These are phyloP conservation scores for Manis javanica DNA, from an alignment of 2,797 vertebrate species.

Conservation along the genomic window DNA sequence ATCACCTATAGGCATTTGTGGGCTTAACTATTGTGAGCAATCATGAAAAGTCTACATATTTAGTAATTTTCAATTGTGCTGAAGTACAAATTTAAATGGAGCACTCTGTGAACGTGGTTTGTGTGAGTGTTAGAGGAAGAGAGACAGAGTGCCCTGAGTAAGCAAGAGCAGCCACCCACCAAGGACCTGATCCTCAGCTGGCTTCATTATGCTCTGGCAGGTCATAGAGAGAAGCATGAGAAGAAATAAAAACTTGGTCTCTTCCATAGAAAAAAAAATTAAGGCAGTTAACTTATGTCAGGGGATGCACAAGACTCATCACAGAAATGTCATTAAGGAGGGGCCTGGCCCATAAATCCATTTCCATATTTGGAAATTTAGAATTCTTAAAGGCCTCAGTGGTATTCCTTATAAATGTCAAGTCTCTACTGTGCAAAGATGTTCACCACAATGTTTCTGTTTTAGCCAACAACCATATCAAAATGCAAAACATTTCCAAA, in stretches of 20 bases:
- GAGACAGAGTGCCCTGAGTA: constrained; percentile 29
- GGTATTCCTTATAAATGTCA: constrained; percentile 54
- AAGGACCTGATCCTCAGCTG: constrained; percentile 64
- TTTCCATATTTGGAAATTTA: constrained; percentile 50
- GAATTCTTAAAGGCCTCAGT: constrained; percentile 45
- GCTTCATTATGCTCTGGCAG: constrained; percentile 53
- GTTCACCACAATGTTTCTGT: neutral
- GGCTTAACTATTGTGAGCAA: constrained; percentile 44
- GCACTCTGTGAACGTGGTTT: neutral
- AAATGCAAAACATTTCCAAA: constrained; percentile 50
- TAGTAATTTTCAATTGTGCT: constrained; percentile 52
- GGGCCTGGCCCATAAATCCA: neutral
- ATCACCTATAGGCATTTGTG: constrained; percentile 28
- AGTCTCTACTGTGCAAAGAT: constrained; percentile 34
- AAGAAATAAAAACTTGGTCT: constrained; percentile 52
- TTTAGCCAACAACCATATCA: constrained; percentile 44
- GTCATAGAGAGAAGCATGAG: constrained; percentile 35
- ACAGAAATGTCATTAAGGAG: constrained; percentile 62
- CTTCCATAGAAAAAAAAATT: constrained; percentile 58
- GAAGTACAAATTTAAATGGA: constrained; percentile 59
- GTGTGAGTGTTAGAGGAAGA: neutral
- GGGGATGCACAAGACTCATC: neutral
- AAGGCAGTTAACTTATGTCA: constrained; percentile 46
- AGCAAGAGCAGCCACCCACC: constrained; percentile 58
- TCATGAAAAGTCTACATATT: constrained; percentile 28